Conservation (phyloP, 2,888 invertebrate species). For the Dynastes maya region DNA sequence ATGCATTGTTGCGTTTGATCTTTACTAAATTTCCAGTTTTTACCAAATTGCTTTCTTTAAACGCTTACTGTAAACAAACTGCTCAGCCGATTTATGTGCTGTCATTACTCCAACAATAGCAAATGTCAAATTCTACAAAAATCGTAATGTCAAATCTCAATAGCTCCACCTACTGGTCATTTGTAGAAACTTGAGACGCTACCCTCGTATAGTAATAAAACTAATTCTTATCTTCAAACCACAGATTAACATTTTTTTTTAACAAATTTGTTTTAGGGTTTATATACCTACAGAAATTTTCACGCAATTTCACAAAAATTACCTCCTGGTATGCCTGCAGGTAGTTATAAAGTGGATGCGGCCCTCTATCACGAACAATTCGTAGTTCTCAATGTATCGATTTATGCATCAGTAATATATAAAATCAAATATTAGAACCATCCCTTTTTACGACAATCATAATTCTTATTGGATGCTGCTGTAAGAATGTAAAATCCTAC, state of each 20-base stretch:
- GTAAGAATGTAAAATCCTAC: neutral
- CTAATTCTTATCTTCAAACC: neutral
- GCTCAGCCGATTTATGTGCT: too few species aligned
- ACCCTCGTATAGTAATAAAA: too few species aligned
- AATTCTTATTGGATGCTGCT: neutral
- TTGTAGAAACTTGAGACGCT: too few species aligned
- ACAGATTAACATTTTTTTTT: neutral
- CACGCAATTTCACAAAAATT: neutral
- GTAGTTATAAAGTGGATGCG: neutral
- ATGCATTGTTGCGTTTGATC: too few species aligned
- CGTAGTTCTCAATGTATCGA: neutral
- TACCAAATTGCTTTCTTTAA: too few species aligned
- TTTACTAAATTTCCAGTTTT: too few species aligned
- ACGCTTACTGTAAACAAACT: too few species aligned
- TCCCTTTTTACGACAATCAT: neutral
- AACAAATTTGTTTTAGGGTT: neutral
- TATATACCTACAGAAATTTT: neutral
- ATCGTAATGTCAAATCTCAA: too few species aligned
- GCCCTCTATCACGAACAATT: neutral
- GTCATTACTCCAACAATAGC: too few species aligned
- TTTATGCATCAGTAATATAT: constrained; percentile 1
- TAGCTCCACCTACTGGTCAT: too few species aligned
- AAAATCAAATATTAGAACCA: neutral
- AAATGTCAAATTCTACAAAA: too few species aligned
- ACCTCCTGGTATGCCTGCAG: neutral